phyloP scores from a whole-genome alignment of 2,113 vertebrate species.

The Erythrocercus mccallii region DNA sequence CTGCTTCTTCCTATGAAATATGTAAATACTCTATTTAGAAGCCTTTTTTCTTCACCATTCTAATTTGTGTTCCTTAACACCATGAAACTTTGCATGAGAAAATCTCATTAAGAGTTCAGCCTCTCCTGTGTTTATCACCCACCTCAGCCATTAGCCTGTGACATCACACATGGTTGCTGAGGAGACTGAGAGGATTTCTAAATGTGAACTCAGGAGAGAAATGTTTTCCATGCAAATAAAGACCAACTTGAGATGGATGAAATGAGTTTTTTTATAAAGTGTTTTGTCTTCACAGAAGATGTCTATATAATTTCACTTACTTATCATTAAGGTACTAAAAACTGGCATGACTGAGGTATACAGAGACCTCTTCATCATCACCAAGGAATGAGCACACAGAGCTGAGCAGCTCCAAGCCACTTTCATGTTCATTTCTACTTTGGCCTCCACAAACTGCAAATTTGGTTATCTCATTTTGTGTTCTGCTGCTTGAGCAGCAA shows the following conservation, averaged over 20 bases:
- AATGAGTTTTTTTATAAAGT: not conserved
- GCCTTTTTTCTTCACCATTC: not conserved
- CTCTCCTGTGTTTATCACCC: slow-evolving; percentile 29
- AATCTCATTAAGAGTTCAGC: slow-evolving; percentile 9
- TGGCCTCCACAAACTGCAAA: not conserved
- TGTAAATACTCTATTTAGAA: not conserved
- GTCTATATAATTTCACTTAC: not conserved
- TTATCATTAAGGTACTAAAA: slow-evolving; percentile 5
- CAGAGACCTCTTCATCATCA: not conserved
- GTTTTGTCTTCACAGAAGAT: not conserved
- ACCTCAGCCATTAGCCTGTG: slow-evolving; percentile 43
- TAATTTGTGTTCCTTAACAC: not conserved
- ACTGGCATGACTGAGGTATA: not conserved
- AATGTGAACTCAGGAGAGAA: not conserved
- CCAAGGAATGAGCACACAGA: not conserved
- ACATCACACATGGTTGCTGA: slow-evolving; percentile 51
- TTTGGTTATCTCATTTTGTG: not conserved
- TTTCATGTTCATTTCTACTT: not conserved
- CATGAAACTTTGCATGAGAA: slow-evolving; percentile 1
- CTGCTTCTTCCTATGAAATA: not conserved
- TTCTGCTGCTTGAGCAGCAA: not conserved
- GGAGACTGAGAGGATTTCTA: slow-evolving; percentile 43
- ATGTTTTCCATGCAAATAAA: slow-evolving; percentile 38
- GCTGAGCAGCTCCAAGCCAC: not conserved
- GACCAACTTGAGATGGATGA: not conserved